Evolutionary conservation across 2,888 invertebrate species (phyloP), one percentile per base, ranked within the genome.

Genomic region (Acanthacorydalis orientalis): DNA sequence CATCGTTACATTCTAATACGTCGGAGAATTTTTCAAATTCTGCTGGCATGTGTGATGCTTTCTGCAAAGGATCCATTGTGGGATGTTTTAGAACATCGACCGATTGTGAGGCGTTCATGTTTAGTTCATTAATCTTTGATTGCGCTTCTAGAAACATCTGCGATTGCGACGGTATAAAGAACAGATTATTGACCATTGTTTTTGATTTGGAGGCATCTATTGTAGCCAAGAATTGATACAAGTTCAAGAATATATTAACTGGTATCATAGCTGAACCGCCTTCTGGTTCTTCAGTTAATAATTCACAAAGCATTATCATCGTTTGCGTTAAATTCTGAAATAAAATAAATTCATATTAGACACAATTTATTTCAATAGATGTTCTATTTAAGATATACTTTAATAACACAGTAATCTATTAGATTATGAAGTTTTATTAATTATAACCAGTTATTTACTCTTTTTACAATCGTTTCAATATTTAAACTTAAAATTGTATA

Each of bases 241-340:
- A 70, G 35, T 67, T 67, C 44, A 77, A 63, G 56, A 85, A 84
- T 32, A 75, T 69, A 31, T 73, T 65, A 3, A 77, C 63, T 0
- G 82, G 75, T 39, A 90, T 78, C 55, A 81, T 78, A 0, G 85
- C 79, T 0, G 83, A 79, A 0, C 86, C 87, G 1, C 89, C 89
- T 49, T 88, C 88, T 0, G 87, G 83, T 57, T 89, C 88, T 51
- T 82, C 79, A 0, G 87, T 86, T 46, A 88, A 67, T 0, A 86
- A 72, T 60, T 89, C 86, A 61, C 89, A 90, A 15, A 88, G 69
- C 52, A 83, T 69, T 41, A 78, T 77, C 84, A 89, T 84, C 1
- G 87, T 83, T 58, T 82, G 78, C 2, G 80, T 78, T 12, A 87
- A 68, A 56, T 75, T 79, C 79, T 86, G 64, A 1, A 63, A 59